phyloP scores from a whole-genome alignment of 2,888 invertebrate species.

The Oxyteleia sp. region DNA sequence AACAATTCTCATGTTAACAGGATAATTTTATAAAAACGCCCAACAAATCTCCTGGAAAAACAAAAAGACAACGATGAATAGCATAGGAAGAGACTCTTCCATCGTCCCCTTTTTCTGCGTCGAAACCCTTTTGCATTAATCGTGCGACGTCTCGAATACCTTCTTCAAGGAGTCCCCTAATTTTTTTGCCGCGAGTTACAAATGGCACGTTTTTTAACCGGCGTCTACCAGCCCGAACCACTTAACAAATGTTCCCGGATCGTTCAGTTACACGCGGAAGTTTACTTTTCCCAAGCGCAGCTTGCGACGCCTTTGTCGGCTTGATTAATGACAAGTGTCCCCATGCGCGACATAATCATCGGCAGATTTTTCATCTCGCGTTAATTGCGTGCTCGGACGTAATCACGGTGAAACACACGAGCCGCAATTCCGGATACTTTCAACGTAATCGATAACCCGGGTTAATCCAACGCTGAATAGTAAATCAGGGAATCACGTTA shows the following conservation, averaged over 20 bases:
- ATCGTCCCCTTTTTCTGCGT: conserved; percentile 45
- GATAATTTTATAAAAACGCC: conserved; percentile 30
- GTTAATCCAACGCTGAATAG: conserved; percentile 61
- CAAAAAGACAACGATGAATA: conserved; percentile 47
- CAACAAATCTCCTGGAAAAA: conserved; percentile 39
- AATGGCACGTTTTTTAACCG: conserved; percentile 79
- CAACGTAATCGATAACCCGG: conserved; percentile 54
- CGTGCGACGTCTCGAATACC: conserved; percentile 76
- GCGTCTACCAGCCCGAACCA: conserved; percentile 57
- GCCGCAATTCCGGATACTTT: conserved; percentile 59
- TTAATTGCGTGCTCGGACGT: conserved; percentile 44
- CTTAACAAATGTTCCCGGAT: conserved; percentile 77
- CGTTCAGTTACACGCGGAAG: conserved; percentile 72
- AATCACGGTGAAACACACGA: conserved; percentile 59
- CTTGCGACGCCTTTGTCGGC: conserved; percentile 48
- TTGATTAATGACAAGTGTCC: conserved; percentile 73
- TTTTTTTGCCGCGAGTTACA: conserved; percentile 77
- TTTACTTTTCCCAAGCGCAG: conserved; percentile 46
- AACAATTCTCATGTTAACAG: conserved; percentile 34
- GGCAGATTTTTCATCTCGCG: conserved; percentile 54
- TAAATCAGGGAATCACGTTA: conserved; percentile 56
- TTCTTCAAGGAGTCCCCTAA: conserved; percentile 64
- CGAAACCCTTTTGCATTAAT: conserved; percentile 80
- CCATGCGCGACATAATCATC: conserved; percentile 73
- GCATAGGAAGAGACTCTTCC: conserved; percentile 41